These are phyloP conservation scores for Tachycineta bicolor DNA, from an alignment of 2,113 vertebrate species.

Conservation along the genomic window DNA sequence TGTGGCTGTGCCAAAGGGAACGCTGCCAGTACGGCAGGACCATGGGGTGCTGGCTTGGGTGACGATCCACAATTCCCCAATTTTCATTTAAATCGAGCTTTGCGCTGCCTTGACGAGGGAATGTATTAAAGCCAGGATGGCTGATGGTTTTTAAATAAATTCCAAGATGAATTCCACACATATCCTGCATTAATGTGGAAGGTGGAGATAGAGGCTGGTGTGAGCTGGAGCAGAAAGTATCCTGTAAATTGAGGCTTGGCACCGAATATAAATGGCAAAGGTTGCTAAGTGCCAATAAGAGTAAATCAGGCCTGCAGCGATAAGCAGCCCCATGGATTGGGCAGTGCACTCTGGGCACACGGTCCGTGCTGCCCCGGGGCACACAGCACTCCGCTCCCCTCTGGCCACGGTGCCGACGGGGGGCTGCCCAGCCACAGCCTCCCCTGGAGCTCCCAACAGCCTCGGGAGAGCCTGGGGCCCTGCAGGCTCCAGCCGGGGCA, in stretches of 20 bases:
- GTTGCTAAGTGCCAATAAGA: conserved; percentile 28
- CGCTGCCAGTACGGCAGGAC: not conserved
- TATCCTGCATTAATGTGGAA: conserved; percentile 30
- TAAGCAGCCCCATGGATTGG: not conserved
- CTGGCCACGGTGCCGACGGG: not conserved
- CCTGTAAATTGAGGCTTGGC: conserved; percentile 60
- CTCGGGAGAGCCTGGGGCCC: not conserved
- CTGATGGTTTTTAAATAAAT: conserved; percentile 24
- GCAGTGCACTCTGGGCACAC: not conserved
- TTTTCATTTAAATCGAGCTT: conserved; percentile 59
- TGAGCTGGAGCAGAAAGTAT: conserved; percentile 46
- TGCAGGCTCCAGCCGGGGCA: not conserved
- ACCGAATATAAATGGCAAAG: conserved; percentile 39
- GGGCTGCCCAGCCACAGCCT: not conserved
- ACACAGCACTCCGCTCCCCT: too few relatives aligned
- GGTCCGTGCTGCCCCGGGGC: not conserved
- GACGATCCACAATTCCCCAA: not conserved
- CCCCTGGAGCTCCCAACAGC: not conserved
- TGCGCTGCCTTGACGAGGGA: conserved; percentile 20
- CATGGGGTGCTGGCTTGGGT: not conserved
- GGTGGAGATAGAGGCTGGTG: conserved; percentile 31
- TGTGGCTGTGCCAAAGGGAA: not conserved
- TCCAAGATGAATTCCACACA: conserved; percentile 43
- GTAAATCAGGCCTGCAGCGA: not conserved
- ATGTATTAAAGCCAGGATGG: not conserved